Conservation (phyloP, 2,888 invertebrate genomes). For the Scaptomyza caliginosa region DNA sequence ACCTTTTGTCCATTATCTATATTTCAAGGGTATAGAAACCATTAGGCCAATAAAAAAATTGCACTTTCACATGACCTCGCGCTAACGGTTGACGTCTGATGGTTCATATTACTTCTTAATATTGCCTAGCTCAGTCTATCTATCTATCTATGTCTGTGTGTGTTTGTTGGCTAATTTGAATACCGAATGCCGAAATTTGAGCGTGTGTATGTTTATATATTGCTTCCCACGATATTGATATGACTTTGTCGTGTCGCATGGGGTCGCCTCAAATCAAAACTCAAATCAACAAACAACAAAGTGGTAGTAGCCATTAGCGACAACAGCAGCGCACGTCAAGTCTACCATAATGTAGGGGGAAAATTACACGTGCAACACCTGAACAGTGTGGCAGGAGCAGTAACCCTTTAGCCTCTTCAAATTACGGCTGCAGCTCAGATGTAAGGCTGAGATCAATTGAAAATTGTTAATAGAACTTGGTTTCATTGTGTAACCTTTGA, state of each 20-base stretch:
- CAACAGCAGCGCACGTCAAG: constrained; percentile 13
- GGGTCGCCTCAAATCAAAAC: constrained; percentile 41
- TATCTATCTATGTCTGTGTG: constrained; percentile 4
- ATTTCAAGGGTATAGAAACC: constrained; percentile 34
- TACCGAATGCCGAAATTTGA: constrained; percentile 41
- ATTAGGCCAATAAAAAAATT: constrained; percentile 77
- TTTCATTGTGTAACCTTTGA: constrained; percentile 45
- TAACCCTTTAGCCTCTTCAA: background rate
- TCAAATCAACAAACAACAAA: constrained; percentile 57
- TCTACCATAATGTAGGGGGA: constrained; percentile 8
- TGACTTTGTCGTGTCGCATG: constrained; percentile 44
- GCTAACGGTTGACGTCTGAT: constrained; percentile 9
- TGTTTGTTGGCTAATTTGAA: constrained; percentile 64
- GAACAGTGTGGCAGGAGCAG: constrained; percentile 20
- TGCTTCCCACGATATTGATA: constrained; percentile 77
- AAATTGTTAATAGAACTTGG: background rate
- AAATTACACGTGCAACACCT: constrained; percentile 52
- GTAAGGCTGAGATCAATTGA: constrained; percentile 5
- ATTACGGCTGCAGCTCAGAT: background rate
- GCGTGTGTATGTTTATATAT: constrained; percentile 34
- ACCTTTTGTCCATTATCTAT: background rate
- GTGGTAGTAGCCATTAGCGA: constrained; percentile 55
- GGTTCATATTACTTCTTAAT: constrained; percentile 2
- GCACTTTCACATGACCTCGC: constrained; percentile 79
- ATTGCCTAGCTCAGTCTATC: background rate